Percentiles rank a stretch among this genome's conserved stretches.
Conservation (phyloP, 2,113 vertebrate genomes). For the Neogale vison region DNA sequence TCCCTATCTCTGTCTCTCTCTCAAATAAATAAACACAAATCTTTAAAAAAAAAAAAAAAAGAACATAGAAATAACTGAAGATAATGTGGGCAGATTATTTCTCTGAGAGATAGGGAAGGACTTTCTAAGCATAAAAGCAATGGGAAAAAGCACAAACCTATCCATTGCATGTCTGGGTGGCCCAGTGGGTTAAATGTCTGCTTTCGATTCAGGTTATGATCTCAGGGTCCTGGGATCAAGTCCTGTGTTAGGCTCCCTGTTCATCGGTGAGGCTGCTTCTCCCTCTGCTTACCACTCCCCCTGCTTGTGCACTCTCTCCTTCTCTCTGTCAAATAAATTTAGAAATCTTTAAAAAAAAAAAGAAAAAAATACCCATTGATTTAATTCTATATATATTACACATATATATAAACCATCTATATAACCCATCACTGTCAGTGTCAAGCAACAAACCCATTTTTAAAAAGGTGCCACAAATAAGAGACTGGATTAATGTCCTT, state of each 20-base stretch:
- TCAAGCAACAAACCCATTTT: not conserved
- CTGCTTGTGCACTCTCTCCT: not conserved
- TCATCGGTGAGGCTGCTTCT: too few species aligned
- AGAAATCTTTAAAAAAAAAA: too few species aligned
- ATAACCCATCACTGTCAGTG: not conserved
- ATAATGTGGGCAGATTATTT: not conserved
- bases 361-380: not conserved
- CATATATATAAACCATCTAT: not conserved
- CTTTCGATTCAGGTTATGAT: too few species aligned
- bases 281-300: too few species aligned
- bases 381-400: not conserved
- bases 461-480: not conserved
- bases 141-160: not conserved
- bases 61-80: not conserved
- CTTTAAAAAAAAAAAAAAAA: too few species aligned
- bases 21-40: too few species aligned
- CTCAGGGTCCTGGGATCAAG: too few species aligned
- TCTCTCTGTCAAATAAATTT: not conserved
- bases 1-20: too few species aligned
- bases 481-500: not conserved
- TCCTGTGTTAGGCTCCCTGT: too few species aligned
- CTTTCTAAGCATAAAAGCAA: slow-evolving; percentile 5
- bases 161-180: not conserved
- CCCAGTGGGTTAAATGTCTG: too few species aligned
- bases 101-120: not conserved